phyloP scores from a whole-genome alignment of 2,888 invertebrate genomes.

The Chalcosyrphus nemorum region DNA sequence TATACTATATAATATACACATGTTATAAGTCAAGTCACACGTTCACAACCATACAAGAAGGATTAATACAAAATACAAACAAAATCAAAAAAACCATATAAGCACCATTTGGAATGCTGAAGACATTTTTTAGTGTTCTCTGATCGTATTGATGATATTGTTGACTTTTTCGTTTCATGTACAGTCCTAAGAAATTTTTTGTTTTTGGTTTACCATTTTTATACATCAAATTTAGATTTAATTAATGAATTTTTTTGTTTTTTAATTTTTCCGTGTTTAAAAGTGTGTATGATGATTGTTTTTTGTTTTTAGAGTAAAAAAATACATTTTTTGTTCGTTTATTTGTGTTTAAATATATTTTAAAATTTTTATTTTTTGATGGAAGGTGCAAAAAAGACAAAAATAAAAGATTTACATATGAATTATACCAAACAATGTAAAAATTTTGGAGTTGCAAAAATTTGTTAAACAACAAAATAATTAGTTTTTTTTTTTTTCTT shows the following conservation, averaged over 20 bases:
- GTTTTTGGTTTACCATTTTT: conserved; percentile 59
- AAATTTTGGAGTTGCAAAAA: conserved; percentile 60
- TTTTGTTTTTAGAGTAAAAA: conserved; percentile 4
- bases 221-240: conserved; percentile 49
- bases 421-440: conserved; percentile 56
- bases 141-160: conserved; percentile 74
- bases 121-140: conserved; percentile 74
- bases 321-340: conserved; percentile 13
- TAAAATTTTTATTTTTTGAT: conserved; percentile 17
- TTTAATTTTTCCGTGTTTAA: conserved; percentile 10
- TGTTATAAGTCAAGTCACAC: not conserved
- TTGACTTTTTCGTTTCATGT: conserved; percentile 74
- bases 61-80: conserved; percentile 65
- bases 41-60: conserved; percentile 28
- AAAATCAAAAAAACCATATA: conserved; percentile 67
- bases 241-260: not conserved
- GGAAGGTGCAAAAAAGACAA: conserved; percentile 60
- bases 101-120: conserved; percentile 74
- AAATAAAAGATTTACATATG: conserved; percentile 50
- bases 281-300: not conserved
- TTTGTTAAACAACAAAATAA: conserved; percentile 40
- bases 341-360: conserved; percentile 22
- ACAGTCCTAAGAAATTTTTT: conserved; percentile 71
- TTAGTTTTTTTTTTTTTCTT: conserved; percentile 25
- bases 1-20: not conserved